Conservation (phyloP, 2,888 invertebrate genomes). For the Omphaloscelis lunosa region DNA sequence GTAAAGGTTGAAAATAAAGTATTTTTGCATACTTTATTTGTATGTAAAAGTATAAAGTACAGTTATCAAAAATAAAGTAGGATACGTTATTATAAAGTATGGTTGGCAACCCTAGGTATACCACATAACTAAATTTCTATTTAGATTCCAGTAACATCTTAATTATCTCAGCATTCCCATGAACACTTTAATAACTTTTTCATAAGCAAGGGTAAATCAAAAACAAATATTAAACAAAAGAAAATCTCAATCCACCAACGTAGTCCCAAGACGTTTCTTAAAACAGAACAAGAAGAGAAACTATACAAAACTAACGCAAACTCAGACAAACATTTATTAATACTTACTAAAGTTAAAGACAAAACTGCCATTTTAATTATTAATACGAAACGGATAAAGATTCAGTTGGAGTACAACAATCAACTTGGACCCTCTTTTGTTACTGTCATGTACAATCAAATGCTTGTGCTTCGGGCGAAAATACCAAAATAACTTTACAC, state of each 20-base stretch:
- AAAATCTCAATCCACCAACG: constrained; percentile 35
- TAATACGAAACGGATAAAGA: constrained; percentile 73
- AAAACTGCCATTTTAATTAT: constrained; percentile 69
- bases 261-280: neutral
- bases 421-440: constrained; percentile 78
- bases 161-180: neutral
- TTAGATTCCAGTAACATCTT: neutral
- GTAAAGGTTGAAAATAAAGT: too few species aligned
- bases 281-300: constrained; percentile 20
- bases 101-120: too few species aligned
- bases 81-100: too few species aligned
- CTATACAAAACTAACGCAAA: constrained; percentile 39
- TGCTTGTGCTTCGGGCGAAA: constrained; percentile 61
- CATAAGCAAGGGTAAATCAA: constrained; percentile 11
- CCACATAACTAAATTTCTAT: neutral
- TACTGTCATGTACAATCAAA: constrained; percentile 82
- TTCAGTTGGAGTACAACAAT: constrained; percentile 77
- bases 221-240: constrained; percentile 24
- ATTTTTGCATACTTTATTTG: too few species aligned
- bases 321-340: constrained; percentile 58
- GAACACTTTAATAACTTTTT: neutral
- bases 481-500: constrained; percentile 6
- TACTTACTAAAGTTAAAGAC: constrained; percentile 61
- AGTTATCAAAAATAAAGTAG: too few species aligned
- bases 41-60: too few species aligned